Percentiles rank a stretch among this genome's conserved stretches.
Conservation (phyloP, 2,797 vertebrate genomes). For the Micromesistius poutassou region DNA sequence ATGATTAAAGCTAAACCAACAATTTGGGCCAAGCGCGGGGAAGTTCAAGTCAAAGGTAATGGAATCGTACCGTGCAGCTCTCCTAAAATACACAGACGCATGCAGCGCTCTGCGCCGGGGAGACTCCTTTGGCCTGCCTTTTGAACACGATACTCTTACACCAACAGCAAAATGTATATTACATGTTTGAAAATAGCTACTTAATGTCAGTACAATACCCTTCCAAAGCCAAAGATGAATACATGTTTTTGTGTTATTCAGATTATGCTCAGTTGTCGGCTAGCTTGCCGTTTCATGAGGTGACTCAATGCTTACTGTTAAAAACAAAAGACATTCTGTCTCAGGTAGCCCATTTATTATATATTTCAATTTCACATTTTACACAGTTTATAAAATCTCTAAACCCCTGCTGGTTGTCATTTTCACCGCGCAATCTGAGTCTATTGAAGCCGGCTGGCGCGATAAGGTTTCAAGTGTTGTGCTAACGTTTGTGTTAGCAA, state of each 20-base stretch:
- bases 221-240: not conserved
- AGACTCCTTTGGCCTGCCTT: not conserved
- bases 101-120: too few relatives aligned
- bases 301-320: too few relatives aligned
- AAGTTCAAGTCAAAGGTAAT: conserved; percentile 12
- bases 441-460: conserved; percentile 10
- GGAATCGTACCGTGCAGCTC: not conserved
- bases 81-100: too few relatives aligned
- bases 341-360: not conserved
- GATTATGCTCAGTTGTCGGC: not conserved
- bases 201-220: not conserved
- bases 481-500: conserved; percentile 21
- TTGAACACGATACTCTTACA: not conserved
- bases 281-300: not conserved
- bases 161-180: not conserved
- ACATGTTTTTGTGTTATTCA: not conserved
- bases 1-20: conserved; percentile 51
- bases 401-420: conserved; percentile 8
- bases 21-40: conserved; percentile 1
- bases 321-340: not conserved
- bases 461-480: conserved; percentile 20
- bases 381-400: not conserved
- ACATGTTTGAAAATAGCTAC: not conserved
- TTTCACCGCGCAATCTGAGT: conserved; percentile 16
- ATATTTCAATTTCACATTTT: not conserved